Evolutionary conservation across 2,797 vertebrate genomes (phyloP).

Genomic region (Phataginus tricuspis): DNA sequence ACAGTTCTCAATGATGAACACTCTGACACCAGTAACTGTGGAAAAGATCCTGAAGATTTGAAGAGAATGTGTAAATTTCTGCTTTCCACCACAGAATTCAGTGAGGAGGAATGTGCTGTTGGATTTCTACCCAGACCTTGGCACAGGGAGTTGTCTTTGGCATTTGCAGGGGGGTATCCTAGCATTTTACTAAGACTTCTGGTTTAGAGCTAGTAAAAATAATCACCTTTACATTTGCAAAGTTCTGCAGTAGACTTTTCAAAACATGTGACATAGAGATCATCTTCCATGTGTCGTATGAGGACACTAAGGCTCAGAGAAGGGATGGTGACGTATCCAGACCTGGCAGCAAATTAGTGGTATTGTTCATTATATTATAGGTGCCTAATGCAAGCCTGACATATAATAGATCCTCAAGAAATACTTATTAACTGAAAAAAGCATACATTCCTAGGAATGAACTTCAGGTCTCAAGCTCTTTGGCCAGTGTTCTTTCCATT

Average conservation of each 20-base stretch:
- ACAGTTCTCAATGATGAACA: neutral
- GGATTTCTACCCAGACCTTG: neutral
- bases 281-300: neutral
- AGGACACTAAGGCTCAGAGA: conserved; percentile 1
- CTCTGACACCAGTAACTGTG: neutral
- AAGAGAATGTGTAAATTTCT: conserved; percentile 49
- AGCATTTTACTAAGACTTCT: conserved; percentile 40
- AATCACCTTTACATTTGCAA: conserved; percentile 7
- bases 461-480: neutral
- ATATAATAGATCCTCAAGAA: neutral
- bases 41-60: neutral
- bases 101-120: neutral
- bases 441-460: conserved; percentile 13
- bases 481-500: conserved; percentile 9
- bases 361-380: neutral
- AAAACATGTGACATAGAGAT: conserved; percentile 9
- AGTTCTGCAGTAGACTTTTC: conserved; percentile 2
- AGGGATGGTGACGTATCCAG: neutral
- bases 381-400: neutral
- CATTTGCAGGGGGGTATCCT: neutral
- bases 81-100: conserved; percentile 5
- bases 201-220: neutral
- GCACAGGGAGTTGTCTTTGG: conserved; percentile 16
- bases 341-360: neutral
- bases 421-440: conserved; percentile 35